Base-by-base conservation (phyloP, 2,888 invertebrate species). In the Adelphocoris suturalis region DNA sequence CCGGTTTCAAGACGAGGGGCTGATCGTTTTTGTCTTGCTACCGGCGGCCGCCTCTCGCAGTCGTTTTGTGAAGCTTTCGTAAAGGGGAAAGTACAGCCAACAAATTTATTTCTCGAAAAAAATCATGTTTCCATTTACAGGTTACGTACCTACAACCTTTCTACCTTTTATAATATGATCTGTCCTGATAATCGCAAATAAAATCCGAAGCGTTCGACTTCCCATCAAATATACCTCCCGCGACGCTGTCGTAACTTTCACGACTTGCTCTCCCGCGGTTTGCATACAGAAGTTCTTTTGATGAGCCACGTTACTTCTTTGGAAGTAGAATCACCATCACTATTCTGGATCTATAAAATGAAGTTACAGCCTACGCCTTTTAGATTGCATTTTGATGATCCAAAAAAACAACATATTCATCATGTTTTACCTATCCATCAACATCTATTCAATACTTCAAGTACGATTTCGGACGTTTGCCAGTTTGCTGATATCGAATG, bases 21-120 rank as follows among this genome's bases (percentile, higher is more conserved):
- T 12, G 7, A 19, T 19, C 46, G 37, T 80, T 80, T 80, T 80
- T 37, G 46, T 46, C 46, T 80, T 80, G 78, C 78, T 80, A 80
- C 78, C 78, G 78, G 78, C 37, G 16, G 78, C n/a, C 19, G 16
- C 78, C n/a, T 0, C 78, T 47, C 19, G 78, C 46, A 46, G 78
- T 80, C 78, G 46, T 46, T 47, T 80, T 46, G 46, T 80, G 47
- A 80, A 23, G 23, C 19, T 12, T 27, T 68, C 27, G 23, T 19
- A 68, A 27, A 7, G n/a, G 3, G 61, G 9, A 9, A 61, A n/a
- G 14, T 13, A 23, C 23, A 13, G 14, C 68, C 68, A 23, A 68
- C 68, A 68, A 23, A 68, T 68, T 68, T 23, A 68, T 68, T 68
- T 68, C 68, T 23, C 9, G 23, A 23, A 13, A 19, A 19, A 68